These are phyloP conservation scores for Sialia sialis DNA, from an alignment of 2,113 vertebrate genomes.

Conservation along the genomic window DNA sequence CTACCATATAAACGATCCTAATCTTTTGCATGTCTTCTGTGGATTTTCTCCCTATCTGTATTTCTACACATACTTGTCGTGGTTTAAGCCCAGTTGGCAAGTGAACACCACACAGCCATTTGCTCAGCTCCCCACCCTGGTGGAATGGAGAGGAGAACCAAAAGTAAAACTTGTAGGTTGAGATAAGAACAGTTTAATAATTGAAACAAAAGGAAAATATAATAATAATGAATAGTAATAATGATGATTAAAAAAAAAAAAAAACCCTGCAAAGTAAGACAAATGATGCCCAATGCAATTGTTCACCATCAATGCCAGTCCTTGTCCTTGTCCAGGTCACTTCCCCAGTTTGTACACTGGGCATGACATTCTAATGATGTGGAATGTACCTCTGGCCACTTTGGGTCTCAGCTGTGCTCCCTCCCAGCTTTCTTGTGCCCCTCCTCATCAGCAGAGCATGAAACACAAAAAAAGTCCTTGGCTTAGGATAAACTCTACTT, in stretches of 20 bases:
- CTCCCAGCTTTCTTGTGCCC: not conserved
- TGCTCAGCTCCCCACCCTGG: fast-evolving
- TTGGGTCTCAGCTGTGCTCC: not conserved
- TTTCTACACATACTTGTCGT: not conserved
- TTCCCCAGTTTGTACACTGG: not conserved
- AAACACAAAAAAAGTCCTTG: not conserved
- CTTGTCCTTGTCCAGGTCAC: not conserved
- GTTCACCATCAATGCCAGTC: not conserved
- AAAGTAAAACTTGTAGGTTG: not conserved
- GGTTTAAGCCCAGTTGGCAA: not conserved
- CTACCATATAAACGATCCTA: not conserved
- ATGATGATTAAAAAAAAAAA: not conserved
- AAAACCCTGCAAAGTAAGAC: fast-evolving
- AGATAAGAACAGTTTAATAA: not conserved
- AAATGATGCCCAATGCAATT: not conserved
- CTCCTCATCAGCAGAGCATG: not conserved
- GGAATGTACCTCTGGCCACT: not conserved
- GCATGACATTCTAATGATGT: fast-evolving
- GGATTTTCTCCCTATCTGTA: not conserved
- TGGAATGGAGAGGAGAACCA: not conserved
- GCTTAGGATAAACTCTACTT: not conserved
- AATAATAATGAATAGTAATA: not conserved
- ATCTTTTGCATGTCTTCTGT: not conserved
- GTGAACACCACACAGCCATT: not conserved
- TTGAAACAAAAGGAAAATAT: not conserved